Evolutionary conservation across 53 echinoderm and acorn worm genomes (phyloP), one percentile per base, ranked within the genome.

Genomic region (Paracentrotus lividus): DNA sequence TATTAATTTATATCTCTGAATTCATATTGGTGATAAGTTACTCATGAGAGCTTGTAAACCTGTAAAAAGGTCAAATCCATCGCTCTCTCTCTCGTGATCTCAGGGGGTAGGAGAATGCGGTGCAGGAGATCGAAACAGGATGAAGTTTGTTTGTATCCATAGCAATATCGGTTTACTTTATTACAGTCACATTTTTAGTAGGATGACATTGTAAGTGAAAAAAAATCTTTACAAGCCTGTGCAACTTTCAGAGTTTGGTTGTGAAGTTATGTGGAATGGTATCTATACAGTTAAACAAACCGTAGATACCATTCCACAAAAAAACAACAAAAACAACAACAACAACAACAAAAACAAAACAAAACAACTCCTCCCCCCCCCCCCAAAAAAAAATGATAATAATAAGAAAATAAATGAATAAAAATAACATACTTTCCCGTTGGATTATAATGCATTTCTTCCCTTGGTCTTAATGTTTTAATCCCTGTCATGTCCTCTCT

Each of bases 91-190:
- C 81, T 47, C 26, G 81, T 44, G 47, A 81, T 81, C 47, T 81
- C 81, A 4, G 3, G 42, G 47, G 47, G 10, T 45, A n/a, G 26
- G 47, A 81, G 47, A 13, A 81, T 47, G 81, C 47, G 81, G 27
- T 44, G 44, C 49, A 81, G 81, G 81, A 47, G 81, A 81, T 81
- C 27, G 3, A 27, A 81, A 47, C 81, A 81, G 81, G 81, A 81
- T 81, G 81, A 26, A 14, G 81, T 47, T 47, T 81, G 81, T 81
- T 81, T 81, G 81, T 81, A 45, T 23, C 47, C 81, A 81, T 81
- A 27, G 47, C 47, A 45, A 81, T 16, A 26, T 45, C 81, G 81
- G 81, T 81, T 81, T 16, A 45, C 81, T 47, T 13, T 44, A 81
- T 81, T 49, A 81, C 45, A 47, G 81, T 1, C 81, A 81, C 24